phyloP scores from a whole-genome alignment of 2,113 vertebrate species.

The Daphoenositta chrysoptera region DNA sequence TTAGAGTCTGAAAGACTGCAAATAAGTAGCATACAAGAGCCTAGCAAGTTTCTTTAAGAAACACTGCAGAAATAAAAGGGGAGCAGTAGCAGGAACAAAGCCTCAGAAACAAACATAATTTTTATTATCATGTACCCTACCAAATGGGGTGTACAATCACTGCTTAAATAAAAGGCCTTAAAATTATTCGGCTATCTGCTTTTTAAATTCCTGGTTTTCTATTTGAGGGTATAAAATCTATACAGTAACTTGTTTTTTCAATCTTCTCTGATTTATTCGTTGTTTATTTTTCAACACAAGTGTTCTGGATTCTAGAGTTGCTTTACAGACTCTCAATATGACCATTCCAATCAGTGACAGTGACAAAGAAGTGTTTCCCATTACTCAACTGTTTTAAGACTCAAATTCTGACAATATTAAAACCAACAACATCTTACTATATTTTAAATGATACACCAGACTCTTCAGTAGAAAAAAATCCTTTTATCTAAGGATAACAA shows the following conservation, averaged over 20 bases:
- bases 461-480: background rate
- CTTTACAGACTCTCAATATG: background rate
- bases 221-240: background rate
- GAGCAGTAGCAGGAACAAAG: background rate
- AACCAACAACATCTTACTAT: background rate
- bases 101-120: background rate
- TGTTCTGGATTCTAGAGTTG: background rate
- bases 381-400: background rate
- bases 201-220: background rate
- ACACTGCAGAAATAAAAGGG: background rate
- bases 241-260: background rate
- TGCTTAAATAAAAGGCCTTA: background rate
- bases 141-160: background rate
- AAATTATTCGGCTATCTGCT: background rate
- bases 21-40: background rate
- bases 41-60: background rate
- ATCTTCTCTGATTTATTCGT: background rate
- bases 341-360: background rate
- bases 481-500: background rate
- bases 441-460: background rate
- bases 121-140: background rate
- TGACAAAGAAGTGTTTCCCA: background rate
- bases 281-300: background rate
- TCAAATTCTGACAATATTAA: background rate
- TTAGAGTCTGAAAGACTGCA: background rate